These are phyloP conservation scores for Drosophila borealis DNA, from an alignment of 2,888 invertebrate species.

Conservation along the genomic window DNA sequence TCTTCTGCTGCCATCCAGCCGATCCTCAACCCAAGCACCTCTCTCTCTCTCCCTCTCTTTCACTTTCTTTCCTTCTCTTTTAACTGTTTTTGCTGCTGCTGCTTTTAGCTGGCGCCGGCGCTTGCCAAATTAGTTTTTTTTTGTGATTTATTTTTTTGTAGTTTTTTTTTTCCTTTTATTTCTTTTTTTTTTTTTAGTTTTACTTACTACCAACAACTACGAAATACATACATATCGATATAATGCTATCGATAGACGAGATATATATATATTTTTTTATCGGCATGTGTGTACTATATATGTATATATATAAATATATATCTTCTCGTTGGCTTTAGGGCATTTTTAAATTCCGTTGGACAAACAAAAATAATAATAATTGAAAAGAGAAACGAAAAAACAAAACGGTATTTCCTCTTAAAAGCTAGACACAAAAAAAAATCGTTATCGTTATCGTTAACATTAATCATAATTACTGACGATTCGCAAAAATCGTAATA, in stretches of 20 bases:
- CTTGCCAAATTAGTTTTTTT: slow-evolving; percentile 60
- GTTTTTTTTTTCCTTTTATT: slow-evolving; percentile 20
- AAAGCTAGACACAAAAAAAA: slow-evolving; percentile 56
- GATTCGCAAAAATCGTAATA: slow-evolving; percentile 47
- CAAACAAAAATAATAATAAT: slow-evolving; percentile 31
- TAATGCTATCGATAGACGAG: slow-evolving; percentile 37
- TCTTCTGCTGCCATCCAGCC: slow-evolving; percentile 16
- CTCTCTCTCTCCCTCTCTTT: not conserved
- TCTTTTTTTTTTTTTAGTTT: slow-evolving; percentile 2
- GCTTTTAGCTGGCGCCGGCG: slow-evolving; percentile 75
- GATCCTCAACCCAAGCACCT: not conserved
- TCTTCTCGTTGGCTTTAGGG: slow-evolving; percentile 62
- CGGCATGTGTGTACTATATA: slow-evolving; percentile 24
- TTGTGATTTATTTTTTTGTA: slow-evolving; percentile 22
- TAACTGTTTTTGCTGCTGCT: slow-evolving; percentile 36
- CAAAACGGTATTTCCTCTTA: slow-evolving; percentile 38
- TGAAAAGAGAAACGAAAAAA: slow-evolving; percentile 16
- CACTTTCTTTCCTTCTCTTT: not conserved
- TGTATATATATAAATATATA: slow-evolving; percentile 56
- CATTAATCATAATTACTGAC: slow-evolving; percentile 73
- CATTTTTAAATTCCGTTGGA: slow-evolving; percentile 50
- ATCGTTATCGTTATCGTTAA: slow-evolving; percentile 55
- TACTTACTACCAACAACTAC: slow-evolving; percentile 51
- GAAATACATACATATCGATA: slow-evolving; percentile 60
- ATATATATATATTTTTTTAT: slow-evolving; percentile 16